A percentile compares a stretch with the other conserved stretches of the same genome.
Evolutionary conservation across 2,888 invertebrate genomes (phyloP).

Genomic region (Oligia strigilis): DNA sequence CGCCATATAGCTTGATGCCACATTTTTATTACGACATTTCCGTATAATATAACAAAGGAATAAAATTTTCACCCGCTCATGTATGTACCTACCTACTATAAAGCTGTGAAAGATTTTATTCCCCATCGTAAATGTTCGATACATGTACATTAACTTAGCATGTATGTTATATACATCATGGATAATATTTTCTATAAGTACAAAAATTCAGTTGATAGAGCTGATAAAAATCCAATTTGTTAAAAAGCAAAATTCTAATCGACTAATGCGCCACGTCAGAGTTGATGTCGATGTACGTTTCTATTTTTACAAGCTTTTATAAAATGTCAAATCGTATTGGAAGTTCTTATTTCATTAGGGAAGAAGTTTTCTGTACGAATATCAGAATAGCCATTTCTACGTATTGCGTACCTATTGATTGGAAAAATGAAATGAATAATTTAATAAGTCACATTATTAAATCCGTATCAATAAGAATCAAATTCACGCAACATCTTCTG

Average conservation of each 20-base stretch:
- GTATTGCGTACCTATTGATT: not conserved
- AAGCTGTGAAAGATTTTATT: slow-evolving; percentile 60
- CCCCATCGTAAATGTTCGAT: slow-evolving; percentile 59
- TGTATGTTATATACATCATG: not conserved
- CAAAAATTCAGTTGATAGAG: slow-evolving; percentile 35
- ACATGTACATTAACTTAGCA: slow-evolving; percentile 35
- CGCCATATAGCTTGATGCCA: slow-evolving; percentile 1
- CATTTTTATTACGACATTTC: slow-evolving; percentile 48
- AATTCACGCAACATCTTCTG: not conserved
- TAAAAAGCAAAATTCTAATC: slow-evolving; percentile 54
- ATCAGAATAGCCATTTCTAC: not conserved
- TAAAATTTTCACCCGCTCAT: slow-evolving; percentile 39
- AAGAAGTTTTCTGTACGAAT: not conserved
- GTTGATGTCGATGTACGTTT: slow-evolving; percentile 27
- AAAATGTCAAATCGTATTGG: slow-evolving; percentile 45
- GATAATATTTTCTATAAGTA: slow-evolving; percentile 28
- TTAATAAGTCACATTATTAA: no score
- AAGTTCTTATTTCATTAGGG: slow-evolving; percentile 37
- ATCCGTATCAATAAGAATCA: not conserved
- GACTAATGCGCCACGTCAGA: slow-evolving; percentile 44
- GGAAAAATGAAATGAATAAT: not conserved
- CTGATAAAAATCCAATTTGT: slow-evolving; percentile 52
- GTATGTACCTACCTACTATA: slow-evolving; percentile 24
- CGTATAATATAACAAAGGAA: slow-evolving; percentile 33
- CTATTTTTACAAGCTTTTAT: slow-evolving; percentile 33